A percentile compares a stretch with the other conserved stretches of the same genome.
These are phyloP conservation scores for Liasis olivaceus DNA, from an alignment of 2,797 vertebrate genomes.

Conservation along the genomic window DNA sequence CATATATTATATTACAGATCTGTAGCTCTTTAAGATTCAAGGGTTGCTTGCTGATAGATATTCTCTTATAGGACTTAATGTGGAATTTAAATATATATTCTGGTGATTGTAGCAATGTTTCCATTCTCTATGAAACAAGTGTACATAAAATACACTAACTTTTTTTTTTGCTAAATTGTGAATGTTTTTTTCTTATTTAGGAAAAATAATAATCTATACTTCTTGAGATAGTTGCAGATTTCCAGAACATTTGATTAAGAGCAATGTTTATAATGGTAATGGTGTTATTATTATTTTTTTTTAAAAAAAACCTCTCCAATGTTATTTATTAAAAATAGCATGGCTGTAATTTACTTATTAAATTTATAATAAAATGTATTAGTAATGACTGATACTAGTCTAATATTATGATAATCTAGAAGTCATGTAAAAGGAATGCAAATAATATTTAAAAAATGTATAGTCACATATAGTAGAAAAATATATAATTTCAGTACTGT, in stretches of 20 bases:
- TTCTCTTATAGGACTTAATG: not conserved
- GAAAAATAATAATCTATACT: not conserved
- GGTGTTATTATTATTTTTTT: too few species aligned
- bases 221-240: not conserved
- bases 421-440: not conserved
- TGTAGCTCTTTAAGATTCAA: not conserved
- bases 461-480: too few species aligned
- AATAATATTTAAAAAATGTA: not conserved
- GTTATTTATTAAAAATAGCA: not conserved
- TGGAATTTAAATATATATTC: not conserved
- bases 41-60: not conserved
- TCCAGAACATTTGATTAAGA: not conserved
- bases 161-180: not conserved
- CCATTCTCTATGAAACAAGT: not conserved
- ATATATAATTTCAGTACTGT: too few species aligned
- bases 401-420: not conserved
- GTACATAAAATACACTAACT: not conserved
- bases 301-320: not conserved
- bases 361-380: too few species aligned
- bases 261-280: not conserved
- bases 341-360: not conserved
- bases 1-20: constrained; percentile 8
- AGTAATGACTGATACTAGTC: not conserved
- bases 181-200: not conserved
- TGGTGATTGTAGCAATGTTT: not conserved